These are phyloP conservation scores for Cheiracanthium punctorium DNA, from an alignment of 2,888 invertebrate genomes.

Conservation along the genomic window DNA sequence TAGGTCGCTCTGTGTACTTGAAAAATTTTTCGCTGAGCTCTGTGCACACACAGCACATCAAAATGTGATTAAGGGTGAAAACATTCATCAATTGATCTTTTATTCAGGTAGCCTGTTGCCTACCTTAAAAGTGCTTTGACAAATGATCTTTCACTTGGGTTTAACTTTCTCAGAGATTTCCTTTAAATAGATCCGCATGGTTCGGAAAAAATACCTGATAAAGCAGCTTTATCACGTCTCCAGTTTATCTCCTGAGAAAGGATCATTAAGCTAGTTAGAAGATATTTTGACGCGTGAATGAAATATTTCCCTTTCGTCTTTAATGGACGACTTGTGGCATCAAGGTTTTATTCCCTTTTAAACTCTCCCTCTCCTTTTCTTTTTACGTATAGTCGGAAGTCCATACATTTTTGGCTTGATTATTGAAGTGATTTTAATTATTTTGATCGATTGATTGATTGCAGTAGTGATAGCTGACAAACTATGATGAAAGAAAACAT, in stretches of 20 bases:
- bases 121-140: not conserved
- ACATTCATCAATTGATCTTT: not conserved
- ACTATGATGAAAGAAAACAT: too few relatives aligned
- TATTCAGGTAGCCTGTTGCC: not conserved
- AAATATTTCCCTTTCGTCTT: not conserved
- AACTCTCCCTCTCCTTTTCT: too few relatives aligned
- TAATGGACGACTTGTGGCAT: too few relatives aligned
- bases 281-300: not conserved
- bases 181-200: not conserved
- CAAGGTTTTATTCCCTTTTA: too few relatives aligned
- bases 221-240: not conserved
- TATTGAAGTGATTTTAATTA: too few relatives aligned
- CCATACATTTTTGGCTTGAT: too few relatives aligned
- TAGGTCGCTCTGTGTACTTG: too few relatives aligned
- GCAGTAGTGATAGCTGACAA: too few relatives aligned
- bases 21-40: not conserved
- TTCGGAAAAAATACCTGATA: not conserved
- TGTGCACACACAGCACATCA: not conserved
- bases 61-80: not conserved
- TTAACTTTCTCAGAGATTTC: not conserved
- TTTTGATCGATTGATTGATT: too few relatives aligned
- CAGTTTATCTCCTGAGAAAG: not conserved
- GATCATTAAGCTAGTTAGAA: not conserved
- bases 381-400: too few relatives aligned
- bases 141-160: not conserved